These are phyloP conservation scores for Lapara coniferarum DNA, from an alignment of 2,888 invertebrate species.

Conservation along the genomic window DNA sequence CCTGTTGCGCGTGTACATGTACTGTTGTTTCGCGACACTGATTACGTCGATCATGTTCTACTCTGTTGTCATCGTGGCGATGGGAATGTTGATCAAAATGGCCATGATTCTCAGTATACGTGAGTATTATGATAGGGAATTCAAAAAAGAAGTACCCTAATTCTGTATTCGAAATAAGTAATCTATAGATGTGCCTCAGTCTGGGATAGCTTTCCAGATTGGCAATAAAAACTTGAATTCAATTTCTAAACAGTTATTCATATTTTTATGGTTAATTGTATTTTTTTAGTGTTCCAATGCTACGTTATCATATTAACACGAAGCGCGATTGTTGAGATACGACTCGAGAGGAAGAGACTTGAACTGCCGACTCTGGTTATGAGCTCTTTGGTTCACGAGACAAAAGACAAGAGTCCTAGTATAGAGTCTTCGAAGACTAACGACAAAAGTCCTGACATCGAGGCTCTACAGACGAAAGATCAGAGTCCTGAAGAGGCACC, in stretches of 20 bases:
- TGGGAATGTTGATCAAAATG: conserved; percentile 51
- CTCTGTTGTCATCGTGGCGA: conserved; percentile 59
- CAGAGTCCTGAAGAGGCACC: conserved; percentile 36
- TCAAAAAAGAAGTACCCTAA: too few relatives aligned
- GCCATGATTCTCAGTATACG: conserved; percentile 53
- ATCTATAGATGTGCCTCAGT: too few relatives aligned
- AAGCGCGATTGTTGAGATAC: conserved; percentile 62
- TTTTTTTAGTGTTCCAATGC: conserved; percentile 60
- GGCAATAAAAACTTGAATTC: too few relatives aligned
- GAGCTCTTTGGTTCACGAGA: conserved; percentile 43
- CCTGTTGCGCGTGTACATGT: conserved; percentile 59
- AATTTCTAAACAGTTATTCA: background rate
- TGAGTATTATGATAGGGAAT: conserved; percentile 41
- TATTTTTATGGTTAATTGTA: background rate
- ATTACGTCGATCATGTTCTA: conserved; percentile 60
- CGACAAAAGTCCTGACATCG: background rate
- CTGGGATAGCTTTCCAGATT: too few relatives aligned
- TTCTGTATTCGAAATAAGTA: background rate
- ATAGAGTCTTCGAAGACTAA: conserved; percentile 27
- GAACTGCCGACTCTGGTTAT: conserved; percentile 44
- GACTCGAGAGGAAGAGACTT: conserved; percentile 40
- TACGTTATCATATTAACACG: conserved; percentile 62
- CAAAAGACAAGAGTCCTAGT: conserved; percentile 3
- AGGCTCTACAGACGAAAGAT: background rate
- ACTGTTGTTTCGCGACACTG: conserved; percentile 54